Evolutionary conservation across 2,797 vertebrate genomes (phyloP), one percentile per base, ranked within the genome.

Genomic region (Falco cherrug): DNA sequence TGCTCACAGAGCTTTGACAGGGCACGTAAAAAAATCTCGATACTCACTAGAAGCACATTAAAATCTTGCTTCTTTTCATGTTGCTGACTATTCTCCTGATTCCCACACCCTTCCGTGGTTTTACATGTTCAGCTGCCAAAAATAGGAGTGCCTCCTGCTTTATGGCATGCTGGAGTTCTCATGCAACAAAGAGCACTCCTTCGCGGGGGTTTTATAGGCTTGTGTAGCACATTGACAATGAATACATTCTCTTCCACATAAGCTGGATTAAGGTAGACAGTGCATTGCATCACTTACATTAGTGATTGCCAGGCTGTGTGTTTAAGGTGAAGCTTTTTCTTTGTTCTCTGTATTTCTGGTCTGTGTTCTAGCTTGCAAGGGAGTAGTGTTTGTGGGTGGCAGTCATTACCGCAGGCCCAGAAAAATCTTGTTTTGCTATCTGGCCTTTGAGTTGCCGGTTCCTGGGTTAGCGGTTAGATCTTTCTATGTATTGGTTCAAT

Each of bases 161-260:
- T 93, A 51, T 73, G 68, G 76, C 56, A 37, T 37, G 48, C 39
- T 50, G 3, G 1, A 65, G 63, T 90, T 74, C 68, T 57, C 74
- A 54, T 54, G 73, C 67, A 93, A 92, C 50, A 80, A 78, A 68
- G 35, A 69, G 25, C 25, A 16, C 22, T 71, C 70, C 31, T 73
- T 53, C 51, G n/a, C 61, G 82, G 69, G 50, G 29, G 19, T 86
- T 94, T 96, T 96, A 89, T 47, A 86, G 87, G 87, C 53, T 91
- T 90, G 43, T 71, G 74, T 53, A 75, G 60, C 76, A 82, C 60
- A 45, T 31, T 75, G 80, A 60, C 74, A 92, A 51, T 11, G 50
- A 79, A 67, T 21, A 48, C 12, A 16, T 59, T 87, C 60, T 68
- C 56, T 87, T 87, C 60, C 67, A 74, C 50, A 14, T 22, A 56